These are phyloP conservation scores for Mohoua ochrocephala DNA, from an alignment of 2,113 vertebrate species.

Conservation along the genomic window DNA sequence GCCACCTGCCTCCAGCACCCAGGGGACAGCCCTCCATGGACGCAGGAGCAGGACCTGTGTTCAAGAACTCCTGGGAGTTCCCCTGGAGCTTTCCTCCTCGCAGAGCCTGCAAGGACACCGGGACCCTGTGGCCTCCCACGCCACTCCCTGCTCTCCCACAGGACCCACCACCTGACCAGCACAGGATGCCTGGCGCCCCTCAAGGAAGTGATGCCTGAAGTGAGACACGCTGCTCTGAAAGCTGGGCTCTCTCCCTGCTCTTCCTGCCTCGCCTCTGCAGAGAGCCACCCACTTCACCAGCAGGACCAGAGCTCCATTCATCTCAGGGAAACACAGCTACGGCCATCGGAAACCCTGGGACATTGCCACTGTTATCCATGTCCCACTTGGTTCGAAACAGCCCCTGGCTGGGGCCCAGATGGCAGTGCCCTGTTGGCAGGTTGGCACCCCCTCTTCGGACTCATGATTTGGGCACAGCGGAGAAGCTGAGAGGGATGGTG, in stretches of 20 bases:
- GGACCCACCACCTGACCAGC: neutral
- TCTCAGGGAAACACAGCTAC: neutral
- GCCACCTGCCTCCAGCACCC: neutral
- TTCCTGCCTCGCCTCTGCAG: neutral
- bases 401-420: fast-evolving
- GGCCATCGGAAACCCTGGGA: neutral
- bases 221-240: neutral
- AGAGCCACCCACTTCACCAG: neutral
- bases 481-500: fast-evolving
- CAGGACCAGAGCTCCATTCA: neutral
- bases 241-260: fast-evolving
- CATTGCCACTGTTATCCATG: fast-evolving
- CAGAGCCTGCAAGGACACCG: fast-evolving
- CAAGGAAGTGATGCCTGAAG: no score
- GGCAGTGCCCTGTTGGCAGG: fast-evolving
- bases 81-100: neutral
- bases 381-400: neutral
- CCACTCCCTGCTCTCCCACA: fast-evolving
- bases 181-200: neutral
- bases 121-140: neutral
- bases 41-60: neutral
- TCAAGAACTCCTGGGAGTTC: neutral
- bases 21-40: neutral
- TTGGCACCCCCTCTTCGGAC: neutral
- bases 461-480: neutral